Percentiles rank a stretch among this genome's conserved stretches.
phyloP scores from a whole-genome alignment of 2,888 invertebrate genomes.

The Hypena proboscidalis region DNA sequence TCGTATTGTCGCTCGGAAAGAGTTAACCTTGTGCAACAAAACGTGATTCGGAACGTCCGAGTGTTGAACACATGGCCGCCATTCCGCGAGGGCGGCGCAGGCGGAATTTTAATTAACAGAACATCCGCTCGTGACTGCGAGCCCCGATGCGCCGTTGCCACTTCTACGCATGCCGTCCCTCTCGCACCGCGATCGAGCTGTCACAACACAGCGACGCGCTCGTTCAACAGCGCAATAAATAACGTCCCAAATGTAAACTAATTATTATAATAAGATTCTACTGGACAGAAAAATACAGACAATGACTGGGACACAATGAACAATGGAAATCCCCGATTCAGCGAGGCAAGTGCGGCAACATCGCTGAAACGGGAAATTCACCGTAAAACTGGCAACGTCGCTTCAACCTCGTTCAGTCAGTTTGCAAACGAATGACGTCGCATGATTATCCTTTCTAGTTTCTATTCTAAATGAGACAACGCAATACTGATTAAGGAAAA shows the following conservation, averaged over 20 bases:
- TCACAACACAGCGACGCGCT: conserved; percentile 43
- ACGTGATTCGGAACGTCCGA: conserved; percentile 81
- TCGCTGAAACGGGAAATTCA: conserved; percentile 76
- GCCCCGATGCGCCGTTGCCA: conserved; percentile 79
- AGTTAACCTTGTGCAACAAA: conserved; percentile 83
- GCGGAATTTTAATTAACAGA: conserved; percentile 86
- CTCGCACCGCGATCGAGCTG: conserved; percentile 58
- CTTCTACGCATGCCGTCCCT: conserved; percentile 66
- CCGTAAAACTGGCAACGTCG: conserved; percentile 79
- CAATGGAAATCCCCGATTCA: conserved; percentile 70
- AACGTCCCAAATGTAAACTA: conserved; percentile 54
- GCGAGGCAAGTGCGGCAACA: conserved; percentile 68
- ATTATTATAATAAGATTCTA: conserved; percentile 58
- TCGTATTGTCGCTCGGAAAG: conserved; percentile 66
- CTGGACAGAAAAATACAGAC: conserved; percentile 48
- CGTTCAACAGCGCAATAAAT: conserved; percentile 48
- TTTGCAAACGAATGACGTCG: conserved; percentile 78
- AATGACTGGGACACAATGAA: conserved; percentile 58
- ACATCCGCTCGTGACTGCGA: conserved; percentile 83
- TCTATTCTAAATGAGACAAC: conserved; percentile 78
- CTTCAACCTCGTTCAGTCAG: conserved; percentile 70
- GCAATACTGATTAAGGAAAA: conserved; percentile 82
- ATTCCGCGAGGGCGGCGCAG: conserved; percentile 85
- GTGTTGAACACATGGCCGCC: conserved; percentile 83
- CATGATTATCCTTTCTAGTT: conserved; percentile 82